Base-by-base conservation (phyloP, 2,888 invertebrate species). In the Spodoptera exigua region DNA sequence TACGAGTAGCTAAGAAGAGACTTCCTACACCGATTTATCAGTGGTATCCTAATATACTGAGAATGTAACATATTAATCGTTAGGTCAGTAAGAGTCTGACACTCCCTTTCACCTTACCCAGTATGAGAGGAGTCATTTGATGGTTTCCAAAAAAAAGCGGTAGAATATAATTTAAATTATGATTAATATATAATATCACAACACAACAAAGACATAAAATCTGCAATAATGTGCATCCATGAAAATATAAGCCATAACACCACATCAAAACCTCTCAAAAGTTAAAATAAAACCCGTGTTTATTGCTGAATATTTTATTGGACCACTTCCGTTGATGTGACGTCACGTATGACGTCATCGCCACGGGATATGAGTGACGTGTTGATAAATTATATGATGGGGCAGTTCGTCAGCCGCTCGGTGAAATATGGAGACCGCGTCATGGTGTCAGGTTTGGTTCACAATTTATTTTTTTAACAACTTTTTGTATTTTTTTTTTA, bases 361-460 rank as follows among this genome's bases (percentile, higher is more conserved):
- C 35, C 16, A 16, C 17, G 21, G 32, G 27, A 10, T 18, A 11
- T 60, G 53, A 68, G 48, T 45, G 61, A 53, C 53, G 53, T 37
- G 44, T 37, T 61, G 53, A 54, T 68, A 60, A 65, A 68, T 65
- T 53, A 68, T 60, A 53, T 52, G 44, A 9, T 17, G 36, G 18
- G 36, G 5, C 45, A 37, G 34, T 45, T 35, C 53, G 41, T 66
- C 45, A 66, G 14, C 12, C 44, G 44, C 54, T 34, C 21, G 21
- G 34, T 14, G n/a, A 36, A 54, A 48, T 62, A 21, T 45, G 13
- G 32, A 12, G 40, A 16, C 16, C 32, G 46, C 13, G 16, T 14
- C 17, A 3, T 34, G 14, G 5, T 17, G 3, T 17, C 16, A 0
- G 14, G 12, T 49, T 49, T 18, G 36, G 9, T 34, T 14, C 35